A percentile compares a stretch with the other conserved stretches of the same genome.
phyloP scores from a whole-genome alignment of 1,140 invertebrate genomes.

The Tigriopus japonicus region DNA sequence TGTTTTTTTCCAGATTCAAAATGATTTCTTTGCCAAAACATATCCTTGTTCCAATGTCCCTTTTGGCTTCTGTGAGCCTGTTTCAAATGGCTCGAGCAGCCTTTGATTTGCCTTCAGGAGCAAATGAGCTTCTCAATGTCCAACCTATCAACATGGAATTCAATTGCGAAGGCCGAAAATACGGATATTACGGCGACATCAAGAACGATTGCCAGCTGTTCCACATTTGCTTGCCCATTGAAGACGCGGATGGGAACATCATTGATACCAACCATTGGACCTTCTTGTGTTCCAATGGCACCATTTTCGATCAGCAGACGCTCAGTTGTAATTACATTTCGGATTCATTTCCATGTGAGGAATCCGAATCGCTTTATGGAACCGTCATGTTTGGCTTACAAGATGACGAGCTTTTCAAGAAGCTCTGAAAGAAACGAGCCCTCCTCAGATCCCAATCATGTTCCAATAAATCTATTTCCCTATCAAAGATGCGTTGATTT shows the following conservation, averaged over 20 bases:
- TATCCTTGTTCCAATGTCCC: no score
- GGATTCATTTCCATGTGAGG: constrained; percentile 21
- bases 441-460: no score
- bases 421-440: no score
- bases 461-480: no score
- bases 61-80: no score
- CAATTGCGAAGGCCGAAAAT: constrained; percentile 21
- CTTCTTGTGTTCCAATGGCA: constrained; percentile 24
- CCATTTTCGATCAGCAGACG: constrained; percentile 22
- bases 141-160: constrained; percentile 15
- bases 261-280: constrained; percentile 18
- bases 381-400: constrained; percentile 15
- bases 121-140: no score
- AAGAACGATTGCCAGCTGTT: constrained; percentile 26
- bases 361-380: constrained; percentile 18
- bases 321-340: constrained; percentile 21
- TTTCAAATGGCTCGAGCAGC: no score
- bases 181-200: constrained; percentile 26
- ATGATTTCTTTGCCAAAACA: no score
- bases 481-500: no score
- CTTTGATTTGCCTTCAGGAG: no score
- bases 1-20: no score
- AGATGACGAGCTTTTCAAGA: no score
- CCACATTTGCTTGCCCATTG: constrained; percentile 24
- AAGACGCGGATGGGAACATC: constrained; percentile 18